Evolutionary conservation across 2,888 invertebrate genomes (phyloP).

Genomic region (Eutolmus rufibarbis): DNA sequence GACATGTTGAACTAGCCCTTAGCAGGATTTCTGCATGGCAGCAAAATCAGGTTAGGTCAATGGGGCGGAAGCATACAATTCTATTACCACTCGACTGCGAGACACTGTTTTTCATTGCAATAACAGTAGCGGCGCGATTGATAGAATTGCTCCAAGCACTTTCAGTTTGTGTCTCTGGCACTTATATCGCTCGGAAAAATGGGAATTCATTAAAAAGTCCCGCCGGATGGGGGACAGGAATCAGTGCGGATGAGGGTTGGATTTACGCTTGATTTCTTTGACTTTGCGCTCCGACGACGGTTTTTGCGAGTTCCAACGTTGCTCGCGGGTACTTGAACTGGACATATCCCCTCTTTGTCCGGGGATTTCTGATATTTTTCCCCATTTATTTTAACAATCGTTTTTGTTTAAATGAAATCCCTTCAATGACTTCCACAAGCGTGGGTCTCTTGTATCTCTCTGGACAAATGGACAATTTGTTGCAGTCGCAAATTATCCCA

Average conservation of each 20-base stretch:
- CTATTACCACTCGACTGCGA: neutral
- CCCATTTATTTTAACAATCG: neutral
- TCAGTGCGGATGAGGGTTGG: neutral
- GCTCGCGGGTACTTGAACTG: neutral
- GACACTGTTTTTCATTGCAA: neutral
- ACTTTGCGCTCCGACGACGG: neutral
- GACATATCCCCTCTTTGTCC: neutral
- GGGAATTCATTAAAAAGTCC: neutral
- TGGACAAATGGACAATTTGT: neutral
- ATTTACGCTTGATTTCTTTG: neutral
- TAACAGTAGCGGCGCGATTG: neutral
- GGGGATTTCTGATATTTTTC: neutral
- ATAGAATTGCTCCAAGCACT: neutral
- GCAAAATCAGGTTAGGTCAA: slow-evolving; percentile 3
- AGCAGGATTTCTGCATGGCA: neutral
- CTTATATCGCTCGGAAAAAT: neutral
- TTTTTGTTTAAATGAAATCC: neutral
- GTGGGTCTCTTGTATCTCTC: neutral
- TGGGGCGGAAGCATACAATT: neutral
- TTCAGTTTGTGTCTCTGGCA: neutral
- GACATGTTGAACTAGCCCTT: neutral
- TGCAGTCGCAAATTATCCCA: neutral
- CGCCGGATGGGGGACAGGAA: neutral
- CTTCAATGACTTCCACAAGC: neutral
- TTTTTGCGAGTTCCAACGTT: neutral